Evolutionary conservation across 2,113 vertebrate species (phyloP), one percentile per base, ranked within the genome.

Genomic region (Stegostoma tigrinum): DNA sequence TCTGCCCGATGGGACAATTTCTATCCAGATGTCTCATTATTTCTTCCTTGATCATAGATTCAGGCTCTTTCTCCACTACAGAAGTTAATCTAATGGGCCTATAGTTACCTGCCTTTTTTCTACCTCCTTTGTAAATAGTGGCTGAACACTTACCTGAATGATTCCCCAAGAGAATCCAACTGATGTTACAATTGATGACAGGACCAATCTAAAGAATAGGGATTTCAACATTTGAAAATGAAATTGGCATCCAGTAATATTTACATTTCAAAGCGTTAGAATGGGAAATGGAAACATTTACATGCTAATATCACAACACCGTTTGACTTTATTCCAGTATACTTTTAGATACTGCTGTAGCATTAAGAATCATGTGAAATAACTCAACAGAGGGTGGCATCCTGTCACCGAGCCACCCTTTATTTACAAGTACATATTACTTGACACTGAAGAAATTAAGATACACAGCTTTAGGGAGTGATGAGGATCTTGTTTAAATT

Each of bases 401-500:
- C n/a, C n/a, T n/a, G n/a, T n/a, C n/a, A n/a, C n/a, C n/a, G n/a
- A n/a, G n/a, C n/a, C n/a, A n/a, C n/a, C n/a, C n/a, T n/a, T n/a
- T n/a, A n/a, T n/a, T n/a, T n/a, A n/a, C n/a, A n/a, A n/a, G n/a
- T n/a, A n/a, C n/a, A n/a, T n/a, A n/a, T n/a, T n/a, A n/a, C n/a
- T n/a, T n/a, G n/a, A n/a, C n/a, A n/a, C n/a, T 94, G 21, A 5
- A 64, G 66, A 93, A 95, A 24, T 72, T 38, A 72, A 23, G 68
- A 23, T 15, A 95, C 66, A 72, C 72, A 23, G 67, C 67, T 72
- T 95, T 48, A 95, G 48, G 48, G 42, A 95, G 38, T 27, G 91
- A 94, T 42, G 68, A 48, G 52, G 68, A 42, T 52, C 42, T 42
- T 24, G 94, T 72, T 95, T 95, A 8, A 95, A 95, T 95, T 95